Evolutionary conservation across 2,888 invertebrate species (phyloP).

Genomic region (Andrena bucephala): DNA sequence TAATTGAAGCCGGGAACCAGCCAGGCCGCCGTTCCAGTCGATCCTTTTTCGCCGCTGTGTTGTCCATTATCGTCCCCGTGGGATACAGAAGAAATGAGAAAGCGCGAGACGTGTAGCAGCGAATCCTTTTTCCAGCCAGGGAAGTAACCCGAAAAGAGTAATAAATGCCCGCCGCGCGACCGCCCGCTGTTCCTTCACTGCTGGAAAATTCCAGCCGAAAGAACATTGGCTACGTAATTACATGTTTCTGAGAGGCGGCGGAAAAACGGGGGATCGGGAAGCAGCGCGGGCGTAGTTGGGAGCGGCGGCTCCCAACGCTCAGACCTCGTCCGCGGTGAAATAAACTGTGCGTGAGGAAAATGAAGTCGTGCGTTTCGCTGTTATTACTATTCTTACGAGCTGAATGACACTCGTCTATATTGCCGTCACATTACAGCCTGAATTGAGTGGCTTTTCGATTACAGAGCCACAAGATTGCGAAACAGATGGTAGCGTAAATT

Average conservation of each 20-base stretch:
- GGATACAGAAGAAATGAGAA: slow-evolving; percentile 51
- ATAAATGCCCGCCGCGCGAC: slow-evolving; percentile 63
- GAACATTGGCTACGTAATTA: slow-evolving; percentile 62
- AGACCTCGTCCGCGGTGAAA: slow-evolving; percentile 7
- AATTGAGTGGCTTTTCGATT: too few species aligned
- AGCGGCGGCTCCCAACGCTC: slow-evolving; percentile 6
- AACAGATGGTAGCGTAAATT: too few species aligned
- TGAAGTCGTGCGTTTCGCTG: slow-evolving; percentile 6
- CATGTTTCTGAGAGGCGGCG: slow-evolving; percentile 44
- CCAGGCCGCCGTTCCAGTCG: slow-evolving; percentile 8
- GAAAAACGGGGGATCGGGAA: neutral
- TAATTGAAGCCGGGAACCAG: slow-evolving; percentile 53
- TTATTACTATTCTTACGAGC: slow-evolving; percentile 10
- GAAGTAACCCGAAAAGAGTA: slow-evolving; percentile 62
- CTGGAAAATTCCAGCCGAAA: slow-evolving; percentile 55
- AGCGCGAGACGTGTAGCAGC: slow-evolving; percentile 41
- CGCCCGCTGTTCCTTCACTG: slow-evolving; percentile 52
- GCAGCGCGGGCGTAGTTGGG: neutral
- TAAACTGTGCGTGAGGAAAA: slow-evolving; percentile 15
- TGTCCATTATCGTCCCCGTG: slow-evolving; percentile 53
- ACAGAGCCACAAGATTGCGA: too few species aligned
- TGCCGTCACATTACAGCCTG: too few species aligned
- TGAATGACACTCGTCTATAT: neutral
- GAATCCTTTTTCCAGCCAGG: slow-evolving; percentile 46
- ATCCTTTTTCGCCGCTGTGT: slow-evolving; percentile 44